Percentiles rank a stretch among this genome's conserved stretches.
Evolutionary conservation across 2,113 vertebrate genomes (phyloP).

Genomic region (Misgurnus mizolepis): DNA sequence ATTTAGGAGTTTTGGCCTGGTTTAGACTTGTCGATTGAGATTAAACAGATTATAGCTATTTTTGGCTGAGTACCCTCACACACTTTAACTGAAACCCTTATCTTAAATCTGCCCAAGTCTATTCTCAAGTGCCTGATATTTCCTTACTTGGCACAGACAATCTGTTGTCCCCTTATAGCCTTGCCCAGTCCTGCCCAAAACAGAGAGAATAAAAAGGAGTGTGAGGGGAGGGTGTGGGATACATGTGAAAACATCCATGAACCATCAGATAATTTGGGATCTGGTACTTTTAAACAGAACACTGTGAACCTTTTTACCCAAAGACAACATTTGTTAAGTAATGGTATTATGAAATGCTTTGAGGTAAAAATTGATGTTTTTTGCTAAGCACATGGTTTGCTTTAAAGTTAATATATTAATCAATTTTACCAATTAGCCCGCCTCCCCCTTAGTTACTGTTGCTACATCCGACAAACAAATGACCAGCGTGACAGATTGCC

Average conservation of each 20-base stretch:
- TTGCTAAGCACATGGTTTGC: neutral
- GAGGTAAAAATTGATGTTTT: neutral
- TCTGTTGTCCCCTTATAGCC: constrained; percentile 38
- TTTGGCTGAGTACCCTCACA: constrained; percentile 19
- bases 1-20: neutral
- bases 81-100: constrained; percentile 34
- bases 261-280: constrained; percentile 39
- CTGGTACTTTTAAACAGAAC: constrained; percentile 45
- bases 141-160: constrained; percentile 31
- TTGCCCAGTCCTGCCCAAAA: constrained; percentile 30
- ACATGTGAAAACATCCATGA: constrained; percentile 42
- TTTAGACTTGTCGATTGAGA: constrained; percentile 31
- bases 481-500: no score
- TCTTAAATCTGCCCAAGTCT: constrained; percentile 48
- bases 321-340: constrained; percentile 45
- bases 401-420: neutral
- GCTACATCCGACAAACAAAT: no score
- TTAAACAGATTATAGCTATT: constrained; percentile 56
- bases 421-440: neutral
- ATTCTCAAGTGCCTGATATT: constrained; percentile 36
- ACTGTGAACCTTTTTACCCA: constrained; percentile 17
- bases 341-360: neutral
- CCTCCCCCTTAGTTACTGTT: no score
- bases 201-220: constrained; percentile 7
- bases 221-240: neutral